Base-by-base conservation (phyloP, 1,140 invertebrate genomes). In the Chymomyza costata region DNA sequence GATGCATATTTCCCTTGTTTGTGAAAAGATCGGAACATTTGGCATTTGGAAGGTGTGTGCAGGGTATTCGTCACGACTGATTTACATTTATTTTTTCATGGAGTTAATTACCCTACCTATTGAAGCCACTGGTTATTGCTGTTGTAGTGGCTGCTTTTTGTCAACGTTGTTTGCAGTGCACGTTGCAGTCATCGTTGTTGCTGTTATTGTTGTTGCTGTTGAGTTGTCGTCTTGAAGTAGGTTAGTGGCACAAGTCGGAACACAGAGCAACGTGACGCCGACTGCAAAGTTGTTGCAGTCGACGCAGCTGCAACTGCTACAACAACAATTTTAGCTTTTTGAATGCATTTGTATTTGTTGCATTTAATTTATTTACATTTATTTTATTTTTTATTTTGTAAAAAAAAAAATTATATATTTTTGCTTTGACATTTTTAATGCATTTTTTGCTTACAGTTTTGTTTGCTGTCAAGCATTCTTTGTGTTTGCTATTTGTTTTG, bases 311-410 rank as follows among this genome's bases (percentile, higher is more conserved):
- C 25, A 10, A 6, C 25, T 6, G 10, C 25, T 6, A 28, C 62
- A 17, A 16, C 34, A 38, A 19, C 32, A 13, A 34, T 10, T 34
- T 34, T 6, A 3, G 13, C 16, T 14, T 34, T 43, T 25, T 25
- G 21, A 8, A 3, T 3, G 3, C 21, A 8, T 35, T 40, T 61
- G 68, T 49, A 63, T 66, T 73, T 73, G 68, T 73, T 73, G 68
- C 69, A 64, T 64, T 54, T 66, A 73, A 78, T 80, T 65, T 78
- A 78, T 78, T 73, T 80, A 80, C 63, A 71, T 71, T 56, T 46
- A 18, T 28, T 10, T 28, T 21, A 14, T 39, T 49, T 11, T 35
- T n/a, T 8, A 13, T 68, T 63, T 53, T 48, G 45, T 48, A n/a
- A 56, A 38, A 49, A 40, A 30, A 49, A 34, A 44, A 35, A 61